Conservation (phyloP, 2,888 invertebrate genomes). For the Sesia bembeciformis region DNA sequence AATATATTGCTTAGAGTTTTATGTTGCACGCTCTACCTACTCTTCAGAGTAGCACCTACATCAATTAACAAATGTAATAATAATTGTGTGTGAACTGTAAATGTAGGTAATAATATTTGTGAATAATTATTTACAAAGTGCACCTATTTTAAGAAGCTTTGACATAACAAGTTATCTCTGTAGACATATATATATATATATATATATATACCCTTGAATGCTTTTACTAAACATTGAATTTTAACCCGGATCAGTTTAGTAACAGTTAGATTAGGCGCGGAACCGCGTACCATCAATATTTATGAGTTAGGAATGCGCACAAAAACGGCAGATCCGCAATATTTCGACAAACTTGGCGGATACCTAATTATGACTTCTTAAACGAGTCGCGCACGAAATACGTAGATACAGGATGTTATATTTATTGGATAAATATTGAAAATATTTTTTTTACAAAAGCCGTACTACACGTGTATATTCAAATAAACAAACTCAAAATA, state of each 20-base stretch:
- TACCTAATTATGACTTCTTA: constrained; percentile 6
- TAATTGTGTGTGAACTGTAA: no score
- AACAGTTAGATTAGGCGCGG: constrained; percentile 18
- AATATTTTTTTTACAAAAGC: background rate
- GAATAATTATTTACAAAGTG: no score
- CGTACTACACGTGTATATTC: background rate
- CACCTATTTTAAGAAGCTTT: no score
- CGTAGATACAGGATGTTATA: background rate
- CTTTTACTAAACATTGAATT: constrained; percentile 17
- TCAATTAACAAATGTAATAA: no score
- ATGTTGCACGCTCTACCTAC: no score
- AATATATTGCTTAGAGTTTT: no score
- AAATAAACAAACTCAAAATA: background rate
- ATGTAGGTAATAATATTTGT: no score
- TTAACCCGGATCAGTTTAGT: constrained; percentile 38
- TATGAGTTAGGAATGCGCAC: constrained; percentile 40
- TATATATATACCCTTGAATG: no score
- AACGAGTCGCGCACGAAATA: constrained; percentile 4
- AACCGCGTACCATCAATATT: constrained; percentile 27
- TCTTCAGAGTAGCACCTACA: no score
- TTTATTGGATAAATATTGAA: background rate
- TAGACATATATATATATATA: no score
- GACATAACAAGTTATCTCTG: no score
- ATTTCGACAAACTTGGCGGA: constrained; percentile 23
- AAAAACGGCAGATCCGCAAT: constrained; percentile 49